Evolutionary conservation across 92 coral and sea anemone species (phyloP).

Genomic region (Plumapathes pennacea): DNA sequence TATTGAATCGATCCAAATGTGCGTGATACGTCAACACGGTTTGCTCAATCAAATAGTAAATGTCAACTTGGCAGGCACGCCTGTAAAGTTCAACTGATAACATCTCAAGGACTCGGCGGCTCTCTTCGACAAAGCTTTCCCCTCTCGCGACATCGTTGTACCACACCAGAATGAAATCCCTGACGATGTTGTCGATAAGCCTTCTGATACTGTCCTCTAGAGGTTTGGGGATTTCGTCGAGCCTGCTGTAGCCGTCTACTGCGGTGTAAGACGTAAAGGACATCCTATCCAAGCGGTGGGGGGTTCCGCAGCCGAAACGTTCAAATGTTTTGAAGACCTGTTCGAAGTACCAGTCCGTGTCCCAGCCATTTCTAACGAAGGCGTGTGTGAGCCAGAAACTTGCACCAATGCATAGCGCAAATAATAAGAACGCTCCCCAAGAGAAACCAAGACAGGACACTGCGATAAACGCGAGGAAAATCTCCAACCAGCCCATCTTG

Average conservation of each 20-base stretch:
- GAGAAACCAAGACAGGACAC: conserved; percentile 69
- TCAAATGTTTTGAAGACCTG: conserved; percentile 66
- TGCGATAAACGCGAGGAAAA: conserved; percentile 48
- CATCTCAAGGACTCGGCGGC: conserved; percentile 61
- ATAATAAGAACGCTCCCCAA: conserved; percentile 45
- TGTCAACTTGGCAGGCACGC: conserved; percentile 61
- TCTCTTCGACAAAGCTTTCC: conserved; percentile 63
- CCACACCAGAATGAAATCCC: conserved; percentile 88
- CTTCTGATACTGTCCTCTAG: conserved; percentile 52
- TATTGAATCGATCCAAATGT: conserved; percentile 73
- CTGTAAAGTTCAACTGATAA: conserved; percentile 68
- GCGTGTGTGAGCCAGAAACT: conserved; percentile 50
- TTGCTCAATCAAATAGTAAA: conserved; percentile 71
- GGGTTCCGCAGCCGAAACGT: conserved; percentile 74
- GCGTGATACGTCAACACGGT: conserved; percentile 67
- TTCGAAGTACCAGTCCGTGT: conserved; percentile 62
- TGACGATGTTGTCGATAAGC: conserved; percentile 58
- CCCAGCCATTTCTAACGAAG: conserved; percentile 62
- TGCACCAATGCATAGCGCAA: conserved; percentile 11
- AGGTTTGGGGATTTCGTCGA: conserved; percentile 66
- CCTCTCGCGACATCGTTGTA: conserved; percentile 83
- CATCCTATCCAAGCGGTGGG: conserved; percentile 55
- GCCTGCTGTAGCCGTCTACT: conserved; percentile 38
- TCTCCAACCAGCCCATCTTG: conserved; percentile 57
- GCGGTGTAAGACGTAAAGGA: conserved; percentile 27